Conservation (phyloP, 2,797 vertebrate species). For the Amblyraja radiata region DNA sequence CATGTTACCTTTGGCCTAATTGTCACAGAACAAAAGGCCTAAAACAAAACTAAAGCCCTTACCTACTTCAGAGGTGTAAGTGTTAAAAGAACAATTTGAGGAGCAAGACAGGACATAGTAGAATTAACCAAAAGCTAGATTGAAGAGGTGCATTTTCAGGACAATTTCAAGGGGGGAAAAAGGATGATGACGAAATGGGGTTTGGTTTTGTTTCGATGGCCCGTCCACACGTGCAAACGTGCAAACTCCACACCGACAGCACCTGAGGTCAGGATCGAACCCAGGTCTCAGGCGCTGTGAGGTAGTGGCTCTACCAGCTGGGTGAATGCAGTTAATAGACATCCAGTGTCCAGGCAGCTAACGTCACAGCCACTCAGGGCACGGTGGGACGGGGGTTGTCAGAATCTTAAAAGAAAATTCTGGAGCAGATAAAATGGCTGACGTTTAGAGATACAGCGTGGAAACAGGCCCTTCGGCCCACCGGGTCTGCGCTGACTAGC, state of each 20-base stretch:
- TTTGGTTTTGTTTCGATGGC: no score
- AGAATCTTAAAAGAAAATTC: neutral
- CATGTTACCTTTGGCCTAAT: no score
- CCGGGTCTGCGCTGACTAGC: no score
- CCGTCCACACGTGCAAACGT: no score
- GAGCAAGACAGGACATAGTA: neutral
- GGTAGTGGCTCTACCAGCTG: no score
- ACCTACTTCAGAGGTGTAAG: neutral
- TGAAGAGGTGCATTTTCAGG: neutral
- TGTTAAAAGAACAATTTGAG: neutral
- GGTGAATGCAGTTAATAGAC: neutral
- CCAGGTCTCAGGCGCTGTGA: no score
- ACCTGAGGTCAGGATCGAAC: no score
- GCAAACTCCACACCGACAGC: no score
- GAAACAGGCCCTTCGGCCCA: no score
- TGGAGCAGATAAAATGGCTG: neutral
- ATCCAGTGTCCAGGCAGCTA: neutral
- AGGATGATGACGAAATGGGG: neutral
- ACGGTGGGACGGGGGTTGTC: neutral
- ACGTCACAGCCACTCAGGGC: neutral
- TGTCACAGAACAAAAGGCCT: no score
- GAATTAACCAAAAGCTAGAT: neutral
- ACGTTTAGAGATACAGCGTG: no score
- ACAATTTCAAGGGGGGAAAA: no score
- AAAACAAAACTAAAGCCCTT: neutral